Base-by-base conservation (phyloP, 2,797 vertebrate genomes). In the Vespertilio murinus region DNA sequence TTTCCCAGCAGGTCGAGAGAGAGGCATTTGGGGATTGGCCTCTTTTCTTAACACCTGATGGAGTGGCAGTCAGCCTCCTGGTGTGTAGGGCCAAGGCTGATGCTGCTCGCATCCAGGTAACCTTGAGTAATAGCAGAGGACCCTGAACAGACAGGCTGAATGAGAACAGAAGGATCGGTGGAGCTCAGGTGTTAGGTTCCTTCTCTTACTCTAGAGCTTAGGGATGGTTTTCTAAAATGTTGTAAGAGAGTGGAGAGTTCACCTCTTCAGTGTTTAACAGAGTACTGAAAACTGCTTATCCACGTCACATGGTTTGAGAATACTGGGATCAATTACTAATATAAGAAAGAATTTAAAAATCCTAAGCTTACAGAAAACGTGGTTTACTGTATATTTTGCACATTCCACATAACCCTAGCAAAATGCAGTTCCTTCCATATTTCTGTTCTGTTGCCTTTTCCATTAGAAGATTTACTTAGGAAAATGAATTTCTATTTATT, bases 401-500 rank as follows among this genome's bases (percentile, higher is more conserved):
- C 92, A 92, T 97, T 94, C 91, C 91, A 92, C 8, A 2, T 90
- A 91, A 77, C 71, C 54, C 30, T 95, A 94, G 87, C 70, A 93
- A 93, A 96, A 85, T 91, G 38, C 23, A 95, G 40, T 91, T 95
- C 73, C 45, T 93, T 92, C 59, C 23, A 20, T 83, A 84, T 95
- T 94, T 96, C 67, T 93, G 75, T 92, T 86, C 35, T 90, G 12
- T 94, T 74, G 23, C 49, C 92, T 95, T 95, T 95, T 81, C 73
- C 61, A 59, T 59, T 94, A 73, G 38, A 95, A 96, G 56, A 89
- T 88, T 82, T 95, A 86, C 79, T 69, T 96, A 93, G 88, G 56
- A 92, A 95, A 93, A 83, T 77, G 65, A 92, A 93, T 95, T 91
- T 12, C 59, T 96, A 25, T 38, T 92, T 93, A 91, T 88, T 93